Conservation (phyloP, 2,797 vertebrate species). For the Phrynocephalus vlangalii region DNA sequence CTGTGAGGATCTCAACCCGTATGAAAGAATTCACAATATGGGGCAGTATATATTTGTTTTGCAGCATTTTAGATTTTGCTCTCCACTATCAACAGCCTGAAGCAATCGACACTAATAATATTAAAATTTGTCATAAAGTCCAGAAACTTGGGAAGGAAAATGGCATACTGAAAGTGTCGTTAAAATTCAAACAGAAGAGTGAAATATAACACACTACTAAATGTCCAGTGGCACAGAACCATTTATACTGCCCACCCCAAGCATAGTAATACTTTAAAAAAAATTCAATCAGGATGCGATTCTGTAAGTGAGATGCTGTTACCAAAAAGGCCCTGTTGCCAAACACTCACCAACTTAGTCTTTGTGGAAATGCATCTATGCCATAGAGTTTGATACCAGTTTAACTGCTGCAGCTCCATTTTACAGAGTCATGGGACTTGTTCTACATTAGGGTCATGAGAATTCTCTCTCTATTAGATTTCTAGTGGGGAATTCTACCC, state of each 20-base stretch:
- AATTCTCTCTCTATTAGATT: no score
- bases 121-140: conserved; percentile 7
- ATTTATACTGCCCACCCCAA: background rate
- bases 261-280: no score
- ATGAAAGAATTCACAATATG: background rate
- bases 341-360: background rate
- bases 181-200: background rate
- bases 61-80: no score
- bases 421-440: no score
- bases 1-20: background rate
- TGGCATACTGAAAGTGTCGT: background rate
- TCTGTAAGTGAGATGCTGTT: background rate
- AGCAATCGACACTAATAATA: background rate
- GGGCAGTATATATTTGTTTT: background rate
- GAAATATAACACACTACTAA: background rate
- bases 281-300: background rate
- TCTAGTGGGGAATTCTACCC: no score
- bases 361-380: no score
- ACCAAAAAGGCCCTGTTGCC: background rate
- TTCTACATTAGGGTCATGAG: no score
- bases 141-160: background rate
- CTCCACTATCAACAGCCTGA: no score
- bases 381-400: no score
- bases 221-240: background rate
- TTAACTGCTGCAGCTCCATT: no score